Evolutionary conservation across 1,140 invertebrate genomes (phyloP).

Genomic region (Neodiprion virginianus): DNA sequence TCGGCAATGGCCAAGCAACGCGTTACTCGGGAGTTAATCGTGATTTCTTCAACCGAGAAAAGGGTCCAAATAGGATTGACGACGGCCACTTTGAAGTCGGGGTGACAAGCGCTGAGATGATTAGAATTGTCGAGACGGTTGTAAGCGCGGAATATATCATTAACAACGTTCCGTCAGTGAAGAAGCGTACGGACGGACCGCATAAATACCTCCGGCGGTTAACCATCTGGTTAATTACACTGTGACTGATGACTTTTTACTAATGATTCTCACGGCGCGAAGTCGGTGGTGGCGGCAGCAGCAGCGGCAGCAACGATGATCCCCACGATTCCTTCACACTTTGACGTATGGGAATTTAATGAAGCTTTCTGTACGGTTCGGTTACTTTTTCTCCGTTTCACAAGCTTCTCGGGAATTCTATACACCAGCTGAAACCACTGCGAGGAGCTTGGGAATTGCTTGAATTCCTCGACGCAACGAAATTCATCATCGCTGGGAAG

Average conservation of each 20-base stretch:
- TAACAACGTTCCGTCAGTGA: conserved; percentile 34
- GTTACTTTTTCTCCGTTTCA: too few species aligned
- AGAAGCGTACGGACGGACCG: conserved; percentile 19
- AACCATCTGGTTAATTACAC: conserved; percentile 33
- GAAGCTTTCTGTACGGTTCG: neutral
- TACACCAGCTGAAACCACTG: too few species aligned
- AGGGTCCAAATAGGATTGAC: conserved; percentile 2
- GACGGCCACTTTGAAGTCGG: conserved; percentile 21
- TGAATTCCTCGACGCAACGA: too few species aligned
- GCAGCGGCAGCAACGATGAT: neutral
- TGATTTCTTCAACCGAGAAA: conserved; percentile 28
- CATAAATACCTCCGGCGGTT: conserved; percentile 35
- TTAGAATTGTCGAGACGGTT: conserved; percentile 16
- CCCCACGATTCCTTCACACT: neutral
- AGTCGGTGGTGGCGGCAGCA: too few species aligned
- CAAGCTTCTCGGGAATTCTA: too few species aligned
- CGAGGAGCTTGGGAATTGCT: too few species aligned
- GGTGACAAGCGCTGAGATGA: conserved; percentile 30
- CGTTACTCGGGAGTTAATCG: neutral
- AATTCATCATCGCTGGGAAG: too few species aligned
- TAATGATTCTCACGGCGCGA: conserved; percentile 18
- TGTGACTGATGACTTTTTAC: conserved; percentile 30
- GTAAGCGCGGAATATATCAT: conserved; percentile 27
- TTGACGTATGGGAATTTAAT: conserved; percentile 4
- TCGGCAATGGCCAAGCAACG: too few species aligned